A percentile compares a stretch with the other conserved stretches of the same genome.
These are phyloP conservation scores for Drosophila hamatofila DNA, from an alignment of 2,888 invertebrate species.

Conservation along the genomic window DNA sequence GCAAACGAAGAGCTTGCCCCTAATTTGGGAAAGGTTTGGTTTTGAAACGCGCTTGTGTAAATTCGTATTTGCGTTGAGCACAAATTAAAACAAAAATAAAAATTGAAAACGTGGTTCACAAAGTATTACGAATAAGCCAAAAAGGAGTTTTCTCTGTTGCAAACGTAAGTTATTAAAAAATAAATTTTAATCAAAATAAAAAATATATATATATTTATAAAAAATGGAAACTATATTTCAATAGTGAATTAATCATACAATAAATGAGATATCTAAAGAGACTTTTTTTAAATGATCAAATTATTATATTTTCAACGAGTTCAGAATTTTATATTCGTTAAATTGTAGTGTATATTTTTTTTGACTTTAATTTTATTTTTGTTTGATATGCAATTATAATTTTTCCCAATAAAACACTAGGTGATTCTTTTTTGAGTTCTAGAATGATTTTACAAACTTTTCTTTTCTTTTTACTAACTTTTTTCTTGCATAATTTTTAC, in stretches of 20 bases:
- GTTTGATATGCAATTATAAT: too few relatives aligned
- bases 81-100: background rate
- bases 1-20: slow-evolving; percentile 18
- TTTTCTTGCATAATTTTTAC: too few relatives aligned
- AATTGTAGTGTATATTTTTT: too few relatives aligned
- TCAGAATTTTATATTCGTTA: too few relatives aligned
- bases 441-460: too few relatives aligned
- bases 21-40: slow-evolving; percentile 12
- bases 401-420: too few relatives aligned
- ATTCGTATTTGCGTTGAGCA: background rate
- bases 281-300: too few relatives aligned
- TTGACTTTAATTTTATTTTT: too few relatives aligned
- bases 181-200: background rate
- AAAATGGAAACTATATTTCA: background rate
- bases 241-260: background rate
- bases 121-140: background rate
- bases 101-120: background rate
- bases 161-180: slow-evolving; percentile 30
- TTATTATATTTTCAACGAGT: too few relatives aligned
- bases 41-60: slow-evolving; percentile 22
- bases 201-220: background rate
- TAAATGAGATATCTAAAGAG: too few relatives aligned
- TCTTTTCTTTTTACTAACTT: too few relatives aligned
- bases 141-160: background rate
- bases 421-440: too few relatives aligned